A percentile compares a stretch with the other conserved stretches of the same genome.
Conservation (phyloP, 2,888 invertebrate genomes). For the Diarsia dahlii region DNA sequence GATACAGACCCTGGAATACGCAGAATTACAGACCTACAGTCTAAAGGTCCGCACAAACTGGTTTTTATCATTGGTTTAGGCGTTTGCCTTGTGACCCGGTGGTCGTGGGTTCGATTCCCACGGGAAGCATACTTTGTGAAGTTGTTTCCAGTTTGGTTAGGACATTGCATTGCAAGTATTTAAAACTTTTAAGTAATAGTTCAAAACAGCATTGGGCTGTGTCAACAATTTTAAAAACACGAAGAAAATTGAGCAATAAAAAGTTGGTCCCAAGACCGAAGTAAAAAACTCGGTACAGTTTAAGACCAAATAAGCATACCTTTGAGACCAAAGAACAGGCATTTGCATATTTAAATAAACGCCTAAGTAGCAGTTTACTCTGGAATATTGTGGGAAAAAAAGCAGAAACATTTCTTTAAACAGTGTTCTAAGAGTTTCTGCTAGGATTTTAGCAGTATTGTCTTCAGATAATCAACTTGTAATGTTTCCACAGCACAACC, state of each 20-base stretch:
- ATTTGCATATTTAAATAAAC: slow-evolving; percentile 52
- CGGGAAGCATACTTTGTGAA: no score
- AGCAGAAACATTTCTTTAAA: slow-evolving; percentile 5
- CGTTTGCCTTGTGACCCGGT: no score
- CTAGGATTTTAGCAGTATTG: neutral
- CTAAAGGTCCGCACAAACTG: no score
- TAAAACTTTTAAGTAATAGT: slow-evolving; percentile 9
- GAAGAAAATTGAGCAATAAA: slow-evolving; percentile 48
- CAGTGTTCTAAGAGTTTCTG: neutral
- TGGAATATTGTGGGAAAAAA: slow-evolving; percentile 32
- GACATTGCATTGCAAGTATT: no score
- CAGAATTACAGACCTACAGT: no score
- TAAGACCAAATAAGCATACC: slow-evolving; percentile 41
- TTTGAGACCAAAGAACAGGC: slow-evolving; percentile 52
- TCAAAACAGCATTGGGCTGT: neutral
- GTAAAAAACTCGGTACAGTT: slow-evolving; percentile 25
- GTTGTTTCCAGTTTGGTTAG: no score
- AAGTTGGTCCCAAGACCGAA: slow-evolving; percentile 20
- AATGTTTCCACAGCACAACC: neutral
- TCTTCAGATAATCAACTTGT: neutral
- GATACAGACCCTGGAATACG: no score
- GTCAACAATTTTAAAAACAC: slow-evolving; percentile 23
- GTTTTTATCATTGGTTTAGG: no score
- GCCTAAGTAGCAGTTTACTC: slow-evolving; percentile 17
- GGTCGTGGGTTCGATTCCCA: no score